Percentiles rank a stretch among this genome's conserved stretches.
These are phyloP conservation scores for Tachyglossus aculeatus DNA, from an alignment of 2,797 vertebrate genomes.

Conservation along the genomic window DNA sequence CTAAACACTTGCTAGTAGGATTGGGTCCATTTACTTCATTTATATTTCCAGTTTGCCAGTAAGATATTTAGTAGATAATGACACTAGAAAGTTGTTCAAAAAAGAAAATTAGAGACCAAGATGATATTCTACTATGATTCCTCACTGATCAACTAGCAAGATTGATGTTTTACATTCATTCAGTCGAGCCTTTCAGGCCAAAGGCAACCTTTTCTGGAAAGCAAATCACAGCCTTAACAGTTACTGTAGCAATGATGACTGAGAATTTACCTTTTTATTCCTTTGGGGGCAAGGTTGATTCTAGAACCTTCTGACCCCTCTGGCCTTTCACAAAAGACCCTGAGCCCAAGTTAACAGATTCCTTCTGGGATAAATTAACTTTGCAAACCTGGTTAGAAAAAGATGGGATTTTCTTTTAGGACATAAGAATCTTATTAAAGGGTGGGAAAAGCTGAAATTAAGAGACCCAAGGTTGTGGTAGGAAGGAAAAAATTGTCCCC, in stretches of 20 bases:
- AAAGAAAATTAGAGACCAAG: background rate
- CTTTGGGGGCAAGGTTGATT: slow-evolving; percentile 2
- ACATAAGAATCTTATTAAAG: background rate
- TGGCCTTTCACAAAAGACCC: slow-evolving; percentile 14
- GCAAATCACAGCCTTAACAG: slow-evolving; percentile 1
- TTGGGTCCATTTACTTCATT: background rate
- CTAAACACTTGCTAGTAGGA: background rate
- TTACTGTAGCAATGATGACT: no score
- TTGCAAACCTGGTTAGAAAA: background rate
- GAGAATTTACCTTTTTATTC: background rate
- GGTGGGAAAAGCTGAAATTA: background rate
- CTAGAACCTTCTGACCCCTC: slow-evolving; percentile 4
- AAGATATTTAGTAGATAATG: background rate
- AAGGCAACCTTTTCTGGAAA: background rate
- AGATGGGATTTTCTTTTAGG: background rate
- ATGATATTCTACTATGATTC: background rate
- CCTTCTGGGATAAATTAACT: background rate
- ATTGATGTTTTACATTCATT: background rate
- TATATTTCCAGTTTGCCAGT: background rate
- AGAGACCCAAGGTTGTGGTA: background rate
- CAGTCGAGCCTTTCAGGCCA: background rate
- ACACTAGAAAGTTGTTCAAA: background rate
- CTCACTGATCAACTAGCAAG: background rate
- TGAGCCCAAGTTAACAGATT: slow-evolving; percentile 5
- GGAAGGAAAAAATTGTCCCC: background rate